These are phyloP conservation scores for Campoletis sonorensis DNA, from an alignment of 1,140 invertebrate genomes.

Conservation along the genomic window DNA sequence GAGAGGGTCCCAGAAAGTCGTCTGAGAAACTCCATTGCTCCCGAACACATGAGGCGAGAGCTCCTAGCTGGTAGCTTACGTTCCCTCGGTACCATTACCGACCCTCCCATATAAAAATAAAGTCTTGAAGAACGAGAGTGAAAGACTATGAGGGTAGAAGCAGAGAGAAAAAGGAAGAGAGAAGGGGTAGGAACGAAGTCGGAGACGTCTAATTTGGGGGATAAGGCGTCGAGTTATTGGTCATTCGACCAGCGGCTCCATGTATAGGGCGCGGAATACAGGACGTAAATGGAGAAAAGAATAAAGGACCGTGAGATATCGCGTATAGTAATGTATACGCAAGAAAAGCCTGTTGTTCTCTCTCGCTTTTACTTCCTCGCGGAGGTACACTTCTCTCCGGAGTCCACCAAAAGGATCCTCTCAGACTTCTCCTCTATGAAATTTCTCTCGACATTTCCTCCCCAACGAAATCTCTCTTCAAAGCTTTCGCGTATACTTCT, in stretches of 20 bases:
- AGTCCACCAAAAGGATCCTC: conserved; percentile 9
- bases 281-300: conserved; percentile 59
- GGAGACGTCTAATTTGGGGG: conserved; percentile 65
- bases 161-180: conserved; percentile 19
- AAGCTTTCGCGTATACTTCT: background rate
- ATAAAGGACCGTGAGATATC: conserved; percentile 57
- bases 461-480: background rate
- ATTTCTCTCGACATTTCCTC: conserved; percentile 3
- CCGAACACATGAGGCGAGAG: conserved; percentile 54
- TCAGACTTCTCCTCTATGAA: background rate
- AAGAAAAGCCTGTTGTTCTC: background rate
- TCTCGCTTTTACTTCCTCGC: conserved; percentile 20
- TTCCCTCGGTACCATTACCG: conserved; percentile 62
- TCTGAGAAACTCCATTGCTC: conserved; percentile 42
- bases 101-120: conserved; percentile 61
- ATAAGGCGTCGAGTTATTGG: conserved; percentile 68
- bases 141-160: conserved; percentile 25
- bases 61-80: conserved; percentile 52
- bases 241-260: conserved; percentile 57
- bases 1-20: conserved; percentile 42
- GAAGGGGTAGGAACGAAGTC: conserved; percentile 25
- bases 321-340: conserved; percentile 17
- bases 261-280: conserved; percentile 47
- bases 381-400: background rate
- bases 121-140: conserved; percentile 47